These are phyloP conservation scores for Myopa testacea DNA, from an alignment of 2,888 invertebrate species.

Conservation along the genomic window DNA sequence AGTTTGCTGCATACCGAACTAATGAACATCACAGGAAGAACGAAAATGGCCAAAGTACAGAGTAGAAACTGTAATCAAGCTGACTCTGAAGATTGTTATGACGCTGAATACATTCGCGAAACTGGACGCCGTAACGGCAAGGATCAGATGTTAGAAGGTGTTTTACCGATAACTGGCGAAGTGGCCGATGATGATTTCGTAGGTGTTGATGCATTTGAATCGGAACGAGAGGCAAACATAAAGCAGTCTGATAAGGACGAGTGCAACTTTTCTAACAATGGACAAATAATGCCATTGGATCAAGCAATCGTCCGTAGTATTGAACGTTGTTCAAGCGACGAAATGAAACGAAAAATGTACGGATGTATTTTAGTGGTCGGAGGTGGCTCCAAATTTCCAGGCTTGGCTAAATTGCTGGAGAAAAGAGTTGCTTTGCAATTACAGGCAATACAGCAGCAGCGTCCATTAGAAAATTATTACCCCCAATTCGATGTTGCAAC, in stretches of 20 bases:
- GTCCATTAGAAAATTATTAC: constrained; percentile 70
- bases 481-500: constrained; percentile 91
- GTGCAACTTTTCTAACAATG: constrained; percentile 75
- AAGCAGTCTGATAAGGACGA: constrained; percentile 72
- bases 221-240: constrained; percentile 58
- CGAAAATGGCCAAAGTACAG: constrained; percentile 80
- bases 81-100: constrained; percentile 93
- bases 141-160: constrained; percentile 69
- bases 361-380: constrained; percentile 92
- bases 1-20: constrained; percentile 90
- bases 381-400: constrained; percentile 89
- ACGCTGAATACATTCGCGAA: constrained; percentile 90
- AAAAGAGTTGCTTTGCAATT: constrained; percentile 87
- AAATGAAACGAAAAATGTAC: constrained; percentile 93
- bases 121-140: constrained; percentile 72
- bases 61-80: constrained; percentile 74
- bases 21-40: constrained; percentile 81
- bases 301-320: constrained; percentile 93
- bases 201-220: constrained; percentile 71
- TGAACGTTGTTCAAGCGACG: constrained; percentile 89
- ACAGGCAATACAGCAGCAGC: constrained; percentile 69
- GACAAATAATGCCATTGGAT: constrained; percentile 87
- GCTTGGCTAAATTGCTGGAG: constrained; percentile 88
- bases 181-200: constrained; percentile 78
- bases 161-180: constrained; percentile 69